phyloP scores from a whole-genome alignment of 2,113 vertebrate genomes.

The Equus przewalskii region DNA sequence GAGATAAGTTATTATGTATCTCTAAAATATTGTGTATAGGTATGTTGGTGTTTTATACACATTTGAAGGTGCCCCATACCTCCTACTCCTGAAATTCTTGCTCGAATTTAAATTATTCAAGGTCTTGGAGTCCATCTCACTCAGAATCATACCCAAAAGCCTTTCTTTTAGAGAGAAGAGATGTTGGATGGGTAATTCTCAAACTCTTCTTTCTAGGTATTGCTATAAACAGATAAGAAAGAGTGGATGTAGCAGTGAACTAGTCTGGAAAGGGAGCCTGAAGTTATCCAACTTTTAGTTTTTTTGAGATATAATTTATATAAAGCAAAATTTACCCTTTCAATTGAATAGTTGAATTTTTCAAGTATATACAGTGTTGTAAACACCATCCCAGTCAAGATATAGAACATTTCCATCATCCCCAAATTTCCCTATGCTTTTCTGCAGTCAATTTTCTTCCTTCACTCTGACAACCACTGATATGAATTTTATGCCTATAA shows the following conservation, averaged over 20 bases:
- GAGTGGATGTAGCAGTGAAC: background rate
- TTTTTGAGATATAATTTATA: background rate
- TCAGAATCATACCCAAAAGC: background rate
- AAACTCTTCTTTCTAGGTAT: background rate
- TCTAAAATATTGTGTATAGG: background rate
- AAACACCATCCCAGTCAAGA: background rate
- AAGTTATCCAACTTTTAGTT: background rate
- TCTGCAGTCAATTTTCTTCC: background rate
- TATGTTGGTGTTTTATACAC: background rate
- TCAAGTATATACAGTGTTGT: background rate
- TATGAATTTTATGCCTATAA: background rate
- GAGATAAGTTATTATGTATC: background rate
- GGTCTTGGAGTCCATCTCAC: background rate
- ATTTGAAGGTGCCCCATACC: background rate
- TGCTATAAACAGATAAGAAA: slow-evolving; percentile 4
- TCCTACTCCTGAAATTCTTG: background rate
- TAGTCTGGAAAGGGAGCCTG: background rate
- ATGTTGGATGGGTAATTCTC: background rate
- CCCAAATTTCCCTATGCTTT: background rate
- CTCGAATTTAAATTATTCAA: background rate
- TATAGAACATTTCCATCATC: background rate
- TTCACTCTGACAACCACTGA: background rate
- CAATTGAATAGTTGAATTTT: background rate
- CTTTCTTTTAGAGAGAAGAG: background rate
- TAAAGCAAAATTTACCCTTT: background rate